phyloP scores from a whole-genome alignment of 2,888 invertebrate genomes.

The Ornithoptera priamus region DNA sequence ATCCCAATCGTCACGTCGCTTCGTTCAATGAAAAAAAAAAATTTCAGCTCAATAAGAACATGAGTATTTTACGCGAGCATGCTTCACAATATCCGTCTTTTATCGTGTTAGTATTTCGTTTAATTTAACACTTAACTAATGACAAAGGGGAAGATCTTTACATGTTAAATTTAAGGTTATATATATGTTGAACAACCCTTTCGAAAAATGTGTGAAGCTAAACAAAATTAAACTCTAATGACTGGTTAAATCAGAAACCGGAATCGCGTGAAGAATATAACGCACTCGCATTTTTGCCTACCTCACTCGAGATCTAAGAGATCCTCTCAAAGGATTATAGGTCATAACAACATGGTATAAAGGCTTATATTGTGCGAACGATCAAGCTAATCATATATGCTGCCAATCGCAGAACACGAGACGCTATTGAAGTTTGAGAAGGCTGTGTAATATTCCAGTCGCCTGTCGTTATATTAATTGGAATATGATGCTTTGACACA shows the following conservation, averaged over 20 bases:
- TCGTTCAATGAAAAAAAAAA: too few relatives aligned
- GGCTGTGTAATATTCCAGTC: conserved; percentile 27
- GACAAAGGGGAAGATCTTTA: conserved; percentile 12
- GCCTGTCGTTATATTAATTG: conserved; percentile 27
- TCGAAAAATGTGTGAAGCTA: conserved; percentile 7
- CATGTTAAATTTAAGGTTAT: neutral
- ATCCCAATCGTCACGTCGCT: too few relatives aligned
- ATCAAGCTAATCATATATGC: conserved; percentile 17
- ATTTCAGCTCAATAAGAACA: too few relatives aligned
- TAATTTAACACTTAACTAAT: conserved; percentile 8
- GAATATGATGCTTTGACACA: conserved; percentile 28
- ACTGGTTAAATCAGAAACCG: neutral
- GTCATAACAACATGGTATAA: conserved; percentile 8
- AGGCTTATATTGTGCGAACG: conserved; percentile 9
- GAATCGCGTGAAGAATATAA: neutral
- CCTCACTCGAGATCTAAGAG: conserved; percentile 7
- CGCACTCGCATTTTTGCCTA: conserved; percentile 5
- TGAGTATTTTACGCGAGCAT: too few relatives aligned
- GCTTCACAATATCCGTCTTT: too few relatives aligned
- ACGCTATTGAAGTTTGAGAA: conserved; percentile 29
- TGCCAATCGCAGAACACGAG: conserved; percentile 28
- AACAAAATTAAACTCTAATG: conserved; percentile 13
- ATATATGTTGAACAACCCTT: conserved; percentile 22
- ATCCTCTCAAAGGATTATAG: conserved; percentile 14
- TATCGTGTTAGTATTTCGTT: neutral